These are phyloP conservation scores for Centropyge bicolor DNA, from an alignment of 2,797 vertebrate genomes.

Conservation along the genomic window DNA sequence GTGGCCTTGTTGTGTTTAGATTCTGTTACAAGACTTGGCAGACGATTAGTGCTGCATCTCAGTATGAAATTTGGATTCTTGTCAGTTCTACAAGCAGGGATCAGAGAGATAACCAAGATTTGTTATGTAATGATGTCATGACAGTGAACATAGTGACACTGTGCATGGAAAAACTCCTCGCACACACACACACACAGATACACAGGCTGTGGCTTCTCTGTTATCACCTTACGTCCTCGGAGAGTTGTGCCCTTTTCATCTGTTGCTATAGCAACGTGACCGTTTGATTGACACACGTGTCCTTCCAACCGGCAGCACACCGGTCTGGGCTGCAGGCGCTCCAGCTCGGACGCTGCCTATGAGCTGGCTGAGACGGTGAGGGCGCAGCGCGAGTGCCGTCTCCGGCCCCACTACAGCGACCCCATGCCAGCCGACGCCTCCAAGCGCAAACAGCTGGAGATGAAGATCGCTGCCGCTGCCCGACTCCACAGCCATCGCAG, in stretches of 20 bases:
- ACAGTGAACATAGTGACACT: conserved; percentile 9
- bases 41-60: conserved; percentile 41
- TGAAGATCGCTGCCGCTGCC: conserved; percentile 91
- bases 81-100: conserved; percentile 43
- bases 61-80: conserved; percentile 59
- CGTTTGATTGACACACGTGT: conserved; percentile 66
- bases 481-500: conserved; percentile 89
- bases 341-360: conserved; percentile 90
- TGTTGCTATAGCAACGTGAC: conserved; percentile 60
- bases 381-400: conserved; percentile 90
- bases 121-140: conserved; percentile 69
- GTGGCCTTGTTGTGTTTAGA: conserved; percentile 48
- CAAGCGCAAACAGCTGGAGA: conserved; percentile 93
- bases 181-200: background rate
- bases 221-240: background rate
- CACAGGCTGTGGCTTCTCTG: conserved; percentile 3
- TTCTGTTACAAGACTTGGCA: conserved; percentile 46
- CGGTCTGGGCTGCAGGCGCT: conserved; percentile 87
- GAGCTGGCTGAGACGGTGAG: conserved; percentile 88
- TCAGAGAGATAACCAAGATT: conserved; percentile 54
- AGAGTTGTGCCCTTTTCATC: conserved; percentile 39
- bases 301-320: conserved; percentile 76
- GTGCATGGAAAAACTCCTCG: conserved; percentile 15
- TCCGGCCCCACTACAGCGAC: conserved; percentile 92
- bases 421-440: conserved; percentile 91